phyloP scores from a whole-genome alignment of 1,140 invertebrate species.

The Drosophila arizonae region DNA sequence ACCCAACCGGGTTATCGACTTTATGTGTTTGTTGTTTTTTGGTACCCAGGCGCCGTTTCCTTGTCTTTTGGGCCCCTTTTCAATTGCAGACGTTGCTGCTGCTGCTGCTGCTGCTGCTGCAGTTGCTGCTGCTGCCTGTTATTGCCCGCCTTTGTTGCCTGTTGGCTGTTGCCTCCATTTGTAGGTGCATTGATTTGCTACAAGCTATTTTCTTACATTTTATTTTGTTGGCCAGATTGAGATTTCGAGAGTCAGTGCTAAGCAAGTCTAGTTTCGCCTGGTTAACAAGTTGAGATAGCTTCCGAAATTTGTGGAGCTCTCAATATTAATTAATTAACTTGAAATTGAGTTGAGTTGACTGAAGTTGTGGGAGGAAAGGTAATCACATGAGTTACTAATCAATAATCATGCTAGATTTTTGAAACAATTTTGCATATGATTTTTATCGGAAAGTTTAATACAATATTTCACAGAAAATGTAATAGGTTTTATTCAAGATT shows the following conservation, averaged over 20 bases:
- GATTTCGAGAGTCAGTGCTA: neutral
- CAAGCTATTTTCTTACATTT: conserved; percentile 1
- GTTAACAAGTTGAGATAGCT: neutral
- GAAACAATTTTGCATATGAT: too few relatives aligned
- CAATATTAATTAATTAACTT: too few relatives aligned
- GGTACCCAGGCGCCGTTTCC: conserved; percentile 42
- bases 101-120: conserved; percentile 24
- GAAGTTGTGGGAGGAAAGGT: too few relatives aligned
- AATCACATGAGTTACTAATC: too few relatives aligned
- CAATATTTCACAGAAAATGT: too few relatives aligned
- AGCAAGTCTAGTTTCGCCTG: neutral
- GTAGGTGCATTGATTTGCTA: conserved; percentile 47
- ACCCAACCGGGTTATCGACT: conserved; percentile 73
- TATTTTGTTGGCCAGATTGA: neutral
- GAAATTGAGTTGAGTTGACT: neutral
- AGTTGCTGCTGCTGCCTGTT: conserved; percentile 3
- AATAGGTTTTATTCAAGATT: too few relatives aligned
- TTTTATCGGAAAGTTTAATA: too few relatives aligned
- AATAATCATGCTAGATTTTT: too few relatives aligned
- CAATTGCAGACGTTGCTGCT: conserved; percentile 46
- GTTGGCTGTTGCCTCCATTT: conserved; percentile 19
- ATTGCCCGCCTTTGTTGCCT: conserved; percentile 9
- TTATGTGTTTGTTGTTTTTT: conserved; percentile 72
- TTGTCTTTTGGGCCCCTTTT: conserved; percentile 47
- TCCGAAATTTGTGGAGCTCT: too few relatives aligned